Evolutionary conservation across 53 echinoderm and acorn worm species (phyloP), one percentile per base, ranked within the genome.

Genomic region (Temnopleurus reevesii): DNA sequence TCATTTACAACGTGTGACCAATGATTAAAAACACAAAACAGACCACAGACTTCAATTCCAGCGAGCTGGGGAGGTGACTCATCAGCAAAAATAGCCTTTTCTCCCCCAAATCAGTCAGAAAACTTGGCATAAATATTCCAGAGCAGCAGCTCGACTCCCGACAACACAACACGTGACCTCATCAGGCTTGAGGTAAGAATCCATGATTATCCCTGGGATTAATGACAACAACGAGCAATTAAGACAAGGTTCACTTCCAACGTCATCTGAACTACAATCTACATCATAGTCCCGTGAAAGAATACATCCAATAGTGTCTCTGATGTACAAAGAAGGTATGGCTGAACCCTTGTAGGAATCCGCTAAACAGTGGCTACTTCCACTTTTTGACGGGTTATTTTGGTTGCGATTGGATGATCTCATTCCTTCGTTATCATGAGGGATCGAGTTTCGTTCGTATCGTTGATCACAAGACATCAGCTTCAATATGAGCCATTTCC

Each of bases 401-500:
- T 71, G 71, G 71, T 71, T 71, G 41, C 7, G 38, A 71, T 7
- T n/a, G 43, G 71, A 71, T 71, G 71, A 71, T 71, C 71, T 71
- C 71, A 71, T 41, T 15, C 71, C 71, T 71, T 38, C 8, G 71
- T 41, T 71, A 36, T 41, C 71, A 27, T 71, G 41, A 71, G 71
- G 71, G 71, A 21, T 71, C 71, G 71, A 41, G 71, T 71, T 71
- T 38, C 71, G 71, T 71, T 71, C 71, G 41, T 23, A 36, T 71
- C n/a, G 23, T 29, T 23, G 10, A 83, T 83, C 83, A 83, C 55
- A 83, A 83, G 83, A 83, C 83, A 34, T 53, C 15, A 31, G 83
- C 29, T 49, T 53, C 56, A 83, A 34, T 55, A 83, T 83, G 83
- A 83, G 83, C 8, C 83, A 83, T 83, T 83, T 83, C 83, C 83